Evolutionary conservation across 2,888 invertebrate genomes (phyloP).

Genomic region (Theristus sp.): DNA sequence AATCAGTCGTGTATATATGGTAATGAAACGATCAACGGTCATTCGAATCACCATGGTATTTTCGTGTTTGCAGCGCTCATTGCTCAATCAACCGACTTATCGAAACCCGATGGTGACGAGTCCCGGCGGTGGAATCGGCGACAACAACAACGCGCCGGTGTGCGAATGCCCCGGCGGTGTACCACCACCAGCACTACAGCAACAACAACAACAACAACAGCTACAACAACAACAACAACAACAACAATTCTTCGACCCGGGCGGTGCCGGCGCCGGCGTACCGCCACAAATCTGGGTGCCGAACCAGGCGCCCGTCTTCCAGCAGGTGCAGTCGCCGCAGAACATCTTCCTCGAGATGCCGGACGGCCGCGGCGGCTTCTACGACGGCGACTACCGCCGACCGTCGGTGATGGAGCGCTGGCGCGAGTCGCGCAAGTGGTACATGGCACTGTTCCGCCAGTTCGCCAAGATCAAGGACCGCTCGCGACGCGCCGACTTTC

Average conservation of each 20-base stretch:
- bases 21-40: too few relatives aligned
- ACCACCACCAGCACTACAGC: neutral
- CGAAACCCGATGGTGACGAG: neutral
- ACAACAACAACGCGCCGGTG: neutral
- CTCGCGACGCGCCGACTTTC: neutral
- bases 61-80: neutral
- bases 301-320: neutral
- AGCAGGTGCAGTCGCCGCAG: neutral
- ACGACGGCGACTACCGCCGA: neutral
- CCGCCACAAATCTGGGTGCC: neutral
- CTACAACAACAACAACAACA: neutral
- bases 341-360: neutral
- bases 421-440: neutral
- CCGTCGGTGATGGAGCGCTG: neutral
- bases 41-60: too few relatives aligned
- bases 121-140: neutral
- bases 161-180: neutral
- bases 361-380: neutral
- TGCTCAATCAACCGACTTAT: neutral
- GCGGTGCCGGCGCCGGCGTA: neutral
- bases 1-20: too few relatives aligned
- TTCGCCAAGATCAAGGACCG: constrained; percentile 1
- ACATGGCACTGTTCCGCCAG: neutral
- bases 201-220: too few relatives aligned
- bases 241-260: neutral